phyloP scores from a whole-genome alignment of 2,888 invertebrate species.

The Muschampia plurimacula region DNA sequence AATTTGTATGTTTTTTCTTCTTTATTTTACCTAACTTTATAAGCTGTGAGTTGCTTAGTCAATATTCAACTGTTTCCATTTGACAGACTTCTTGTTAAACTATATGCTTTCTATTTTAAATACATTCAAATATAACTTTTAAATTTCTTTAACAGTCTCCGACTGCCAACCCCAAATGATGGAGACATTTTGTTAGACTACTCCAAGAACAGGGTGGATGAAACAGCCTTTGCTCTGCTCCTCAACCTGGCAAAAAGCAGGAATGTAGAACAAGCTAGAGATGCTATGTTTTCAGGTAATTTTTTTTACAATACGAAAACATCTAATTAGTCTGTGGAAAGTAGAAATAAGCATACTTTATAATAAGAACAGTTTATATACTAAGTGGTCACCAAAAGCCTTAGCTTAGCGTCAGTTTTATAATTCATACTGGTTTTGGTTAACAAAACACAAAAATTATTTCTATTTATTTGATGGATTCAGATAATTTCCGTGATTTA shows the following conservation, averaged over 20 bases:
- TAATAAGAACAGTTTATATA: not conserved
- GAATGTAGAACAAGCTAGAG: slow-evolving; percentile 93
- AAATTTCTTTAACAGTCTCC: slow-evolving; percentile 84
- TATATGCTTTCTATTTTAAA: not conserved
- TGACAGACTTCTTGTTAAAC: not conserved
- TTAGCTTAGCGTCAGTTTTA: too few relatives aligned
- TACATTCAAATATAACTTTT: not conserved
- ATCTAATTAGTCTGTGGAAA: too few relatives aligned
- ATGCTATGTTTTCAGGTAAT: slow-evolving; percentile 92
- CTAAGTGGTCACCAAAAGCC: too few relatives aligned
- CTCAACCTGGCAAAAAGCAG: slow-evolving; percentile 93
- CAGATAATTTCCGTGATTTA: too few relatives aligned
- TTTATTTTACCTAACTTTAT: too few relatives aligned
- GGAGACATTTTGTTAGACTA: slow-evolving; percentile 97
- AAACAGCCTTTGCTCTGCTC: slow-evolving; percentile 90
- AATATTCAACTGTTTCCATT: too few relatives aligned
- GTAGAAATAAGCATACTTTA: not conserved
- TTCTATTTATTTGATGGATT: too few relatives aligned
- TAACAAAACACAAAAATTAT: too few relatives aligned
- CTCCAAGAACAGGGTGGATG: slow-evolving; percentile 97
- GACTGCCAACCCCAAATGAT: slow-evolving; percentile 92
- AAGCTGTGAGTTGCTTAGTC: too few relatives aligned
- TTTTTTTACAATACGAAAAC: not conserved
- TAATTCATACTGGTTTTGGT: too few relatives aligned
- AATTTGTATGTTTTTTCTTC: too few relatives aligned